Evolutionary conservation across 2,797 vertebrate genomes (phyloP).

Genomic region (Aeoliscus strigatus): DNA sequence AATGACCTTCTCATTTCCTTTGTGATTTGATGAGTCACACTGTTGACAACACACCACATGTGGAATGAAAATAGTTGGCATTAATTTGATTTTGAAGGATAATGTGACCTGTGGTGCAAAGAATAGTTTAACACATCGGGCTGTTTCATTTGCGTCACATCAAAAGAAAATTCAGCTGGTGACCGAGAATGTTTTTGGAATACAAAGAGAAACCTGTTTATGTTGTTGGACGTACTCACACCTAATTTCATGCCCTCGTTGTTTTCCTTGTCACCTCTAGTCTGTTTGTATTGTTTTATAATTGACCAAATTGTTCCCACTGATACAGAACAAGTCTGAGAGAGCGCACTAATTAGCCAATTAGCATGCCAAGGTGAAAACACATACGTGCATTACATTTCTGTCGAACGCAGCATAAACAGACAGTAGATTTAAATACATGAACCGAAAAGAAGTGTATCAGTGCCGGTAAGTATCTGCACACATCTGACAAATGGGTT

Average conservation of each 20-base stretch:
- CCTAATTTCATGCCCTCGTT: not conserved
- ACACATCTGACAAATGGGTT: not conserved
- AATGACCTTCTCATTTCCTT: constrained; percentile 25
- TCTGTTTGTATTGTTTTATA: constrained; percentile 10
- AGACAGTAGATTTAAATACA: constrained; percentile 6
- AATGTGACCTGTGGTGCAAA: too few relatives aligned
- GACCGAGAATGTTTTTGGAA: too few relatives aligned
- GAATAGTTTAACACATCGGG: too few relatives aligned
- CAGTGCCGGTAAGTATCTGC: constrained; percentile 7
- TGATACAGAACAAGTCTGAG: too few relatives aligned
- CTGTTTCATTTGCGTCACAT: too few relatives aligned
- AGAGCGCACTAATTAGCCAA: constrained; percentile 16
- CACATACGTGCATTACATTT: constrained; percentile 1
- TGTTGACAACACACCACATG: too few relatives aligned
- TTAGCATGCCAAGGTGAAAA: constrained; percentile 14
- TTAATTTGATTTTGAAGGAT: too few relatives aligned
- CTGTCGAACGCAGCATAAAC: constrained; percentile 8
- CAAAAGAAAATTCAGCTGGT: too few relatives aligned
- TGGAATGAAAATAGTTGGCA: too few relatives aligned
- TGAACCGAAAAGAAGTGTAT: too few relatives aligned
- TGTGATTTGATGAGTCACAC: too few relatives aligned
- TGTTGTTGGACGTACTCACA: not conserved
- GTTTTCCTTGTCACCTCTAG: constrained; percentile 6
- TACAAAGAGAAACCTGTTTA: too few relatives aligned
- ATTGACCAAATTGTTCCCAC: constrained; percentile 5